These are phyloP conservation scores for Mayetiola destructor DNA, from an alignment of 2,888 invertebrate species.

Conservation along the genomic window DNA sequence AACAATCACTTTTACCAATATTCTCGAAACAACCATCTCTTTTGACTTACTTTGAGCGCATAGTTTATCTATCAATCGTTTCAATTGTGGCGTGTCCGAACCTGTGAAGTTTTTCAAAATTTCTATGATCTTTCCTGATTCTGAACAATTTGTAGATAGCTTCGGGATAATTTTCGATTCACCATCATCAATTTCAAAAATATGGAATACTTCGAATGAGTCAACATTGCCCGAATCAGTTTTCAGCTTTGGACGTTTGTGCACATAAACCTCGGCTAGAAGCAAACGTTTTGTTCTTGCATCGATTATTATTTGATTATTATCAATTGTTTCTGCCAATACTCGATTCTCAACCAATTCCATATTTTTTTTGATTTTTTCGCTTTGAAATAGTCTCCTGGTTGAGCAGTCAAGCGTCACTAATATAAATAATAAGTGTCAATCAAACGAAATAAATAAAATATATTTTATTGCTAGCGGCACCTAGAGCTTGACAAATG, in stretches of 20 bases:
- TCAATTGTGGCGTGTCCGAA: neutral
- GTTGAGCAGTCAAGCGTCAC: too few species aligned
- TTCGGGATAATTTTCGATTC: neutral
- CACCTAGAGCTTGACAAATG: too few species aligned
- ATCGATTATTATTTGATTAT: too few species aligned
- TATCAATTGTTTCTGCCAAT: too few species aligned
- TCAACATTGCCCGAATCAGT: neutral
- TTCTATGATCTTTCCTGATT: neutral
- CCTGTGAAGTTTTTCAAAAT: neutral
- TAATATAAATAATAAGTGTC: too few species aligned
- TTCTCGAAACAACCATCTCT: too few species aligned
- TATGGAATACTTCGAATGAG: neutral
- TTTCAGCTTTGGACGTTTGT: neutral
- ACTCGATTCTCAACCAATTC: too few species aligned
- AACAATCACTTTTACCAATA: too few species aligned
- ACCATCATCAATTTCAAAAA: neutral
- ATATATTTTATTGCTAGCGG: too few species aligned
- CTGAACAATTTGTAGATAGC: neutral
- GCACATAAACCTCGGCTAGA: neutral
- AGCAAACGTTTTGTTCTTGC: neutral
- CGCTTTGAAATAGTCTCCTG: too few species aligned
- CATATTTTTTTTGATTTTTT: too few species aligned
- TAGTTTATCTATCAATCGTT: slow-evolving; percentile 5
- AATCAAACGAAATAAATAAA: too few species aligned
- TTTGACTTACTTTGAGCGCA: neutral